Percentiles rank a stretch among this genome's conserved stretches.
phyloP scores from a whole-genome alignment of 2,113 vertebrate species.

The Budorcas taxicolor region DNA sequence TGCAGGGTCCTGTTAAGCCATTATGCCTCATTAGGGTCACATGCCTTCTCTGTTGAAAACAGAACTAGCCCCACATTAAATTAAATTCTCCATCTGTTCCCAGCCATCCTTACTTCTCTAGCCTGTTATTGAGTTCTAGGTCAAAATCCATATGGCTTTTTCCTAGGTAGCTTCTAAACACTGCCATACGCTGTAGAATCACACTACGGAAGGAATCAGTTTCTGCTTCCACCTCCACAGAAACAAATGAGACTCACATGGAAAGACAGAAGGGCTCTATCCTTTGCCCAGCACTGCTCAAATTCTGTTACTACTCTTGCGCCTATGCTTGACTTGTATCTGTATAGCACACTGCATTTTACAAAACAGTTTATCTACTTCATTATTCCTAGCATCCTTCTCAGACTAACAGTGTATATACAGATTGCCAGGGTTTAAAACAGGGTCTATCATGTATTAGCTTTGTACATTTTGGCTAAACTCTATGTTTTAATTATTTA shows the following conservation, averaged over 20 bases:
- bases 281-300: neutral
- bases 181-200: neutral
- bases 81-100: constrained; percentile 18
- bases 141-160: constrained; percentile 20
- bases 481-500: neutral
- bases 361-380: neutral
- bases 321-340: neutral
- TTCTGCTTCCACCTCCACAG: neutral
- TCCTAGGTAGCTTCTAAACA: neutral
- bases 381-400: neutral
- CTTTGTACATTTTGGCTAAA: neutral
- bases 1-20: neutral
- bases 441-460: neutral
- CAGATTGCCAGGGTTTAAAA: neutral
- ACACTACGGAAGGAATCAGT: neutral
- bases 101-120: constrained; percentile 3
- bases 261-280: neutral
- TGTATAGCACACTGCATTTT: neutral
- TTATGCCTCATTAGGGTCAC: neutral
- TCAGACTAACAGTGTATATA: neutral
- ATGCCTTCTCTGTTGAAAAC: constrained; percentile 21
- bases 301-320: neutral
- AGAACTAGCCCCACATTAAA: neutral
- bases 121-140: neutral
- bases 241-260: neutral